These are phyloP conservation scores for Ambastaia sidthimunki DNA, from an alignment of 2,797 vertebrate species.

Conservation along the genomic window DNA sequence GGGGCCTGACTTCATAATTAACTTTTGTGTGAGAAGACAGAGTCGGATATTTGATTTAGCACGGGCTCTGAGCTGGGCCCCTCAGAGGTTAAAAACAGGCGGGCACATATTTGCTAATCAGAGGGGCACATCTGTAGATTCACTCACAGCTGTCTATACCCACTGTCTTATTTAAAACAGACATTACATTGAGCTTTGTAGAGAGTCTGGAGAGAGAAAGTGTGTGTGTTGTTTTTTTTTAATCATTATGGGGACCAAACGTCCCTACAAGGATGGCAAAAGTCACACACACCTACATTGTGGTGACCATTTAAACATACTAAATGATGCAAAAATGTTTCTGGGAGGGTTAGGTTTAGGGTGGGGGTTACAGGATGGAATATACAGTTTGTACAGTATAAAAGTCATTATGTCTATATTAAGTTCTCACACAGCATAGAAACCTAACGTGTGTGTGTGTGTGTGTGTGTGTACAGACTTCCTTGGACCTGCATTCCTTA, in stretches of 20 bases:
- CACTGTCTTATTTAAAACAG: conserved; percentile 36
- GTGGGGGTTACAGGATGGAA: too few species aligned
- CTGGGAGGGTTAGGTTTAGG: too few species aligned
- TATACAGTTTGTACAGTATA: too few species aligned
- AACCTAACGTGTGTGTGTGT: too few species aligned
- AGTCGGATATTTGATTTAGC: conserved; percentile 58
- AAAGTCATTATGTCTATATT: too few species aligned
- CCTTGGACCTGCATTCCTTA: conserved; percentile 66
- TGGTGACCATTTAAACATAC: too few species aligned
- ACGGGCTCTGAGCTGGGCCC: conserved; percentile 21
- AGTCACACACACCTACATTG: too few species aligned
- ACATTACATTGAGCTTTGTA: conserved; percentile 11
- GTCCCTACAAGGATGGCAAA: too few species aligned
- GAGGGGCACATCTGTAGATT: conserved; percentile 17
- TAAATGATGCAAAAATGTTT: too few species aligned
- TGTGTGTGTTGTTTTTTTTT: neutral
- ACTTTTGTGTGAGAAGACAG: conserved; percentile 49
- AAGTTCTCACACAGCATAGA: too few species aligned
- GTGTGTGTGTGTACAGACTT: neutral
- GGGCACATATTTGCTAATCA: neutral
- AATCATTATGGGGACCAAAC: too few species aligned
- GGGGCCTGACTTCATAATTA: conserved; percentile 66
- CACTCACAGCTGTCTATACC: conserved; percentile 28
- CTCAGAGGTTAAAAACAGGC: conserved; percentile 10
- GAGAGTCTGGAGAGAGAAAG: conserved; percentile 26